phyloP scores from a whole-genome alignment of 37 sponge, comb jelly and placozoan species.

The Amphimedon queenslandica region DNA sequence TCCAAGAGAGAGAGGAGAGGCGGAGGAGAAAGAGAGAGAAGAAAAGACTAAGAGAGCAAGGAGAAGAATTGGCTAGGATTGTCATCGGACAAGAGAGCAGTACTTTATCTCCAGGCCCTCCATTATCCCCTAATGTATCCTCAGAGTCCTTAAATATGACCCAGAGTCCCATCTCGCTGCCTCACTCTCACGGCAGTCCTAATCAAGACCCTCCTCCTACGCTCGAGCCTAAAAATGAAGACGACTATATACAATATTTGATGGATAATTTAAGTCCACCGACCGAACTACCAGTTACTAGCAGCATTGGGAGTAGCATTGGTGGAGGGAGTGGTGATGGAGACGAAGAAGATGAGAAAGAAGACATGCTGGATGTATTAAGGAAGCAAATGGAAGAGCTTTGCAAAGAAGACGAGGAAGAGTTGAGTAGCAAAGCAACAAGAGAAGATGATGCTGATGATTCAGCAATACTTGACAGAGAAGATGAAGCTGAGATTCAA shows the following conservation, averaged over 20 bases:
- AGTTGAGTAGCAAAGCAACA: neutral
- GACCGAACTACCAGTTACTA: neutral
- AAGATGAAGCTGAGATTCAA: neutral
- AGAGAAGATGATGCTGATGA: neutral
- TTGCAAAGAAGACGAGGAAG: neutral
- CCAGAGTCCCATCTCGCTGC: too few relatives aligned
- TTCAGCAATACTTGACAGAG: too few relatives aligned
- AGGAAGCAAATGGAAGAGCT: neutral
- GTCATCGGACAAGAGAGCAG: neutral
- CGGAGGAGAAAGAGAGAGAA: neutral
- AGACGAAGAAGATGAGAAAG: neutral
- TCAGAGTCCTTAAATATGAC: too few relatives aligned
- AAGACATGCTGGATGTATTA: neutral
- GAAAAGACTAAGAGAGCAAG: neutral
- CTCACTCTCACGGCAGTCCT: too few relatives aligned
- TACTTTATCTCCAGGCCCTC: neutral
- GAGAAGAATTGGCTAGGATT: neutral
- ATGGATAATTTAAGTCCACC: neutral
- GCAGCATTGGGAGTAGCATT: neutral
- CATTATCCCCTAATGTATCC: neutral
- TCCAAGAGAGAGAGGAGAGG: neutral
- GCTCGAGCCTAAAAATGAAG: too few relatives aligned
- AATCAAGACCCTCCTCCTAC: too few relatives aligned
- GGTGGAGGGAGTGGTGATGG: neutral
- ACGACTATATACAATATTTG: neutral